Evolutionary conservation across 2,113 vertebrate species (phyloP).

Genomic region (Actenoides hombroni): DNA sequence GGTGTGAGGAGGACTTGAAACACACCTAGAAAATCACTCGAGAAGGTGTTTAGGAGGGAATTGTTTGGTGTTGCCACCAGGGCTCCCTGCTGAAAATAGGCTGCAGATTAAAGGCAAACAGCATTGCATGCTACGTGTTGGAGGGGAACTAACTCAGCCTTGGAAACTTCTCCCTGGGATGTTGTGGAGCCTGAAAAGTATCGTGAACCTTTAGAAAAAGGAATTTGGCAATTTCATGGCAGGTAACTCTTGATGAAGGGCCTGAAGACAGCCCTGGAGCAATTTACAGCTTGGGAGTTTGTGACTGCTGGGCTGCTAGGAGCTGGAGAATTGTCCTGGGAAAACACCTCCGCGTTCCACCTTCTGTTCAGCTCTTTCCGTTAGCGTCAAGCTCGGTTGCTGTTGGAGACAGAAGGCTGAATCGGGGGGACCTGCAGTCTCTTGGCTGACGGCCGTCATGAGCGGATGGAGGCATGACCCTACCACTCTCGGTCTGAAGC

Average conservation of each 20-base stretch:
- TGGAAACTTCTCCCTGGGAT: neutral
- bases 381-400: neutral
- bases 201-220: neutral
- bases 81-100: neutral
- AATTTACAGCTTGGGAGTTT: neutral
- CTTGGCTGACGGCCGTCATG: neutral
- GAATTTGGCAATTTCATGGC: conserved; percentile 20
- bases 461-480: neutral
- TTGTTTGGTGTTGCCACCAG: neutral
- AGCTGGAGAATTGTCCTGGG: neutral
- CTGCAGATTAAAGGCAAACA: neutral
- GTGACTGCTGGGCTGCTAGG: neutral
- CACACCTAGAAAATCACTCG: neutral
- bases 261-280: neutral
- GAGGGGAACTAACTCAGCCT: neutral
- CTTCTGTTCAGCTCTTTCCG: neutral
- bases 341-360: neutral
- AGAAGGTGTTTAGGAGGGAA: neutral
- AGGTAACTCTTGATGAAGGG: conserved; percentile 6
- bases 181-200: neutral
- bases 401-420: neutral
- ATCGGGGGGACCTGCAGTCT: neutral
- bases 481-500: neutral
- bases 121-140: accelerated
- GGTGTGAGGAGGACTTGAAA: neutral